Conservation (phyloP, 2,113 vertebrate genomes). For the Thomomys bottae region DNA sequence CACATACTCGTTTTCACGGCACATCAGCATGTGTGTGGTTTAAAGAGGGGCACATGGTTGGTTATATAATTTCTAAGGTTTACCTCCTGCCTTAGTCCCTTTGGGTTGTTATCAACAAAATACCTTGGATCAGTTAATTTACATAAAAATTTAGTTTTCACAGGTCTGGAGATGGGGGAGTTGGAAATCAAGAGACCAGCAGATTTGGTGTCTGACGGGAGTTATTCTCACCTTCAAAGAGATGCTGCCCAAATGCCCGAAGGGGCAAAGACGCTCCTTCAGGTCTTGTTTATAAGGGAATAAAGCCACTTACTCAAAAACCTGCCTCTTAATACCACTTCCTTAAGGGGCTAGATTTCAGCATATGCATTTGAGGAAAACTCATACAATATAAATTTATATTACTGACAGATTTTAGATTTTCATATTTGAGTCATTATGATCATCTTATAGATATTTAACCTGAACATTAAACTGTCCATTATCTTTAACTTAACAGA, state of each 20-base stretch:
- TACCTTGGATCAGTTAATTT: neutral
- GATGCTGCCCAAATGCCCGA: neutral
- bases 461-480: conserved; percentile 34
- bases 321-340: neutral
- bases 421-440: conserved; percentile 21
- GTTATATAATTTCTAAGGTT: conserved; percentile 10
- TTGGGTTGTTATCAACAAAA: neutral
- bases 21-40: neutral
- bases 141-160: neutral
- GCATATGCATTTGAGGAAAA: neutral
- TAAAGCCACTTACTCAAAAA: too few species aligned
- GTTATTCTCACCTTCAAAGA: neutral
- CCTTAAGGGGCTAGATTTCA: neutral
- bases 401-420: neutral
- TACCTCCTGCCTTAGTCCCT: neutral
- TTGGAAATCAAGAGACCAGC: neutral
- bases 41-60: conserved; percentile 35
- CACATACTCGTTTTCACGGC: neutral
- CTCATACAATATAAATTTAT: neutral
- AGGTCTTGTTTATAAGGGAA: neutral
- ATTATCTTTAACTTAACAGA: conserved; percentile 26
- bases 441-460: conserved; percentile 32
- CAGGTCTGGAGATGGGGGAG: neutral
- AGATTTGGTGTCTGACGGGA: neutral
- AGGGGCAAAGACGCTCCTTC: neutral